phyloP scores from a whole-genome alignment of 2,797 vertebrate species.

The Fistularia commersonii region DNA sequence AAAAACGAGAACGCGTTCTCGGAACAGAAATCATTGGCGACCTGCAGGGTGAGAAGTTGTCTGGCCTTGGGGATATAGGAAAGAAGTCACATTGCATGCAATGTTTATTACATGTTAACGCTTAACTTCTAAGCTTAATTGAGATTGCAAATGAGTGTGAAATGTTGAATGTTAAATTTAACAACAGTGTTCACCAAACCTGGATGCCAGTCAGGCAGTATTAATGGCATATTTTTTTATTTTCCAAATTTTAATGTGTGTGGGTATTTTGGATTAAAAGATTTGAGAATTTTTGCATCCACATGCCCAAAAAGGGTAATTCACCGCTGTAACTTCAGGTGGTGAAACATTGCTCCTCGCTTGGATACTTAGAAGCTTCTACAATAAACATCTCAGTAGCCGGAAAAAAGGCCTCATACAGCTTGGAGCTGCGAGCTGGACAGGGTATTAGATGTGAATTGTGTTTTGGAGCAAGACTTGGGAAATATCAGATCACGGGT shows the following conservation, averaged over 20 bases:
- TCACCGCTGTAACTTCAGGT: background rate
- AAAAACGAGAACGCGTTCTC: conserved; percentile 81
- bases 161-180: too few species aligned
- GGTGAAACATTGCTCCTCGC: conserved; percentile 5
- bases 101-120: too few species aligned
- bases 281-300: too few species aligned
- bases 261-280: too few species aligned
- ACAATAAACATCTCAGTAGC: conserved; percentile 29
- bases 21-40: conserved; percentile 86
- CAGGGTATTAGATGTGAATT: conserved; percentile 32
- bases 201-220: too few species aligned
- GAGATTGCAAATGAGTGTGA: too few species aligned
- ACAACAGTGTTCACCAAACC: too few species aligned
- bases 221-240: too few species aligned
- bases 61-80: too few species aligned
- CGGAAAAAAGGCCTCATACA: conserved; percentile 33
- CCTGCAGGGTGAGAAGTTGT: conserved; percentile 83
- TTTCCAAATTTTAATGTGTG: too few species aligned
- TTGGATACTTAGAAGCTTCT: background rate
- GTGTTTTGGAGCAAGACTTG: conserved; percentile 45
- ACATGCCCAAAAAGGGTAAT: background rate
- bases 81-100: too few species aligned
- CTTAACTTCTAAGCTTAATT: too few species aligned
- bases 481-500: conserved; percentile 69
- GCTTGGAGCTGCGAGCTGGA: conserved; percentile 26